Evolutionary conservation across 2,888 invertebrate species (phyloP).

Genomic region (Eupithecia pulchellata): DNA sequence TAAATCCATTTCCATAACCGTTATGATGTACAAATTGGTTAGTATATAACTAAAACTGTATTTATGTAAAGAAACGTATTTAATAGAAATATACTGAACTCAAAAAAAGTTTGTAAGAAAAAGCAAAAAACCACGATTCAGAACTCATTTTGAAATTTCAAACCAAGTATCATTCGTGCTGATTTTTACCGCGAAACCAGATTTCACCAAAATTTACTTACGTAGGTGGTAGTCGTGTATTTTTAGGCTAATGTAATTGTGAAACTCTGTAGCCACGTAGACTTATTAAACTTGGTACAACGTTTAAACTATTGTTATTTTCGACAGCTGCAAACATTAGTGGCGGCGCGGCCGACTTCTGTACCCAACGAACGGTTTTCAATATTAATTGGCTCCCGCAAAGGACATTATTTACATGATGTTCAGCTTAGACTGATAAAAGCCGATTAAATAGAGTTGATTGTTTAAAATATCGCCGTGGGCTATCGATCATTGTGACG

Average conservation of each 20-base stretch:
- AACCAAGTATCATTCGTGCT: background rate
- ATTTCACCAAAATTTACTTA: background rate
- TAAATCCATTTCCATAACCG: background rate
- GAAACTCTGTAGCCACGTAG: background rate
- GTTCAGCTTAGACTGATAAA: background rate
- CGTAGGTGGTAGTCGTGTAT: background rate
- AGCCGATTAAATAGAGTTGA: background rate
- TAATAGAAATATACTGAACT: background rate
- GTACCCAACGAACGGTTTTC: constrained; percentile 1
- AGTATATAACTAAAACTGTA: background rate
- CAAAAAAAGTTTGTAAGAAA: background rate
- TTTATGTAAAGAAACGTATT: background rate
- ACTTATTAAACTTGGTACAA: background rate
- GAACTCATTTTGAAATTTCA: too few species aligned
- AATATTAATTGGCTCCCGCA: background rate
- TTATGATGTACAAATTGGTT: background rate
- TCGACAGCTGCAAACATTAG: background rate
- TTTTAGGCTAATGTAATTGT: background rate
- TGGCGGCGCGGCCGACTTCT: background rate
- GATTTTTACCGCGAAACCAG: background rate
- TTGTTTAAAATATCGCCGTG: too few species aligned
- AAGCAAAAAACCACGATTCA: background rate
- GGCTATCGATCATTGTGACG: too few species aligned
- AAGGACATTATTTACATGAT: background rate
- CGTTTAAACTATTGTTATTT: background rate